Evolutionary conservation across 2,888 invertebrate species (phyloP).

Genomic region (Thumatha senex): DNA sequence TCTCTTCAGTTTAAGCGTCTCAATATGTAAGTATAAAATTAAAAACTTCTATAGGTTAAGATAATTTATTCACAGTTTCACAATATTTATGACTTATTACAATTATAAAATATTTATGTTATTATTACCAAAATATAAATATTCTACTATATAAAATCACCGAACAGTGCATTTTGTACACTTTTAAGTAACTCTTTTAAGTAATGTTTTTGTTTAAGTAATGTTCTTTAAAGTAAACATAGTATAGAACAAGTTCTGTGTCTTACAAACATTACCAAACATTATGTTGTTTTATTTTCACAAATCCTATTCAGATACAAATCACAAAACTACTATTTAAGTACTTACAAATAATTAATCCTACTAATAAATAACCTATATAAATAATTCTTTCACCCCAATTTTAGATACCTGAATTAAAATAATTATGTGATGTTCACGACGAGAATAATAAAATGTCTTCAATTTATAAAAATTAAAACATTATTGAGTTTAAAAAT

Average conservation of each 20-base stretch:
- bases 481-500: neutral
- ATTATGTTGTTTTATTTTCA: neutral
- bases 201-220: too few species aligned
- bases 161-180: neutral
- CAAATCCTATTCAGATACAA: neutral
- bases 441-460: neutral
- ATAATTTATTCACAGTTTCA: slow-evolving; percentile 6
- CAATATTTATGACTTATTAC: slow-evolving; percentile 4
- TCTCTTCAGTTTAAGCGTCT: too few species aligned
- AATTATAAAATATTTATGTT: neutral
- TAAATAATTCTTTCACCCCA: neutral
- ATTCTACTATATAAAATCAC: neutral
- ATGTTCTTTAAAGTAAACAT: too few species aligned
- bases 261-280: too few species aligned
- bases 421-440: neutral
- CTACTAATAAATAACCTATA: neutral
- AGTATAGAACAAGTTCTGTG: too few species aligned
- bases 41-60: neutral
- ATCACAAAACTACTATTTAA: neutral
- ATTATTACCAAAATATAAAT: neutral
- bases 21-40: too few species aligned
- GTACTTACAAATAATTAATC: neutral
- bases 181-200: too few species aligned
- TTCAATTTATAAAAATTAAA: neutral
- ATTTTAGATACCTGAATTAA: neutral